These are phyloP conservation scores for Sparidentex hasta DNA, from an alignment of 2,797 vertebrate species.

Conservation along the genomic window DNA sequence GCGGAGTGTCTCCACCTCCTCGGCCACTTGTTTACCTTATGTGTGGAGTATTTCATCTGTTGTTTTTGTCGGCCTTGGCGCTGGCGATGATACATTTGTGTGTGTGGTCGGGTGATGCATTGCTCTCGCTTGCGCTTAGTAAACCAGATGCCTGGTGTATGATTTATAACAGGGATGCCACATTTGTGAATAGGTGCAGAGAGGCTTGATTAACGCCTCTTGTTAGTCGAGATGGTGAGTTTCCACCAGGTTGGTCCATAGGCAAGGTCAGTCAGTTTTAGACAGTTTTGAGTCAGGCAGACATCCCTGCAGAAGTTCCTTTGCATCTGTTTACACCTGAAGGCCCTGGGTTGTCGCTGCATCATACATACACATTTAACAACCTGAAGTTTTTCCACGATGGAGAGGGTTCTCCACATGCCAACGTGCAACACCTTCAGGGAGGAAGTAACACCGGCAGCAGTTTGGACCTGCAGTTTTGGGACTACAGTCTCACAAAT, in stretches of 20 bases:
- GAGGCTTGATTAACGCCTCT: conserved; percentile 17
- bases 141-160: conserved; percentile 16
- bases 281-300: background rate
- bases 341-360: background rate
- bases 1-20: conserved; percentile 22
- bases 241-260: conserved; percentile 10
- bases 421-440: background rate
- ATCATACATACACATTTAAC: background rate
- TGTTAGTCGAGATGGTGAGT: background rate
- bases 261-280: background rate
- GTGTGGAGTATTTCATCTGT: conserved; percentile 40
- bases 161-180: conserved; percentile 27
- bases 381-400: conserved; percentile 13
- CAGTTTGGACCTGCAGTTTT: background rate
- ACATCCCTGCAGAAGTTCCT: background rate
- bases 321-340: background rate
- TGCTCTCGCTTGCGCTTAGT: conserved; percentile 25
- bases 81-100: conserved; percentile 36
- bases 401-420: background rate
- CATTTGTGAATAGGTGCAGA: conserved; percentile 14
- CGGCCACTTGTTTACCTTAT: conserved; percentile 43
- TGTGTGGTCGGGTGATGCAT: conserved; percentile 42
- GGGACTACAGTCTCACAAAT: no score
- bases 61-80: conserved; percentile 11
- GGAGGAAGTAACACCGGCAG: conserved; percentile 3